phyloP scores from a whole-genome alignment of 2,113 vertebrate species.

The Sinocyclocheilus maitianheensis region DNA sequence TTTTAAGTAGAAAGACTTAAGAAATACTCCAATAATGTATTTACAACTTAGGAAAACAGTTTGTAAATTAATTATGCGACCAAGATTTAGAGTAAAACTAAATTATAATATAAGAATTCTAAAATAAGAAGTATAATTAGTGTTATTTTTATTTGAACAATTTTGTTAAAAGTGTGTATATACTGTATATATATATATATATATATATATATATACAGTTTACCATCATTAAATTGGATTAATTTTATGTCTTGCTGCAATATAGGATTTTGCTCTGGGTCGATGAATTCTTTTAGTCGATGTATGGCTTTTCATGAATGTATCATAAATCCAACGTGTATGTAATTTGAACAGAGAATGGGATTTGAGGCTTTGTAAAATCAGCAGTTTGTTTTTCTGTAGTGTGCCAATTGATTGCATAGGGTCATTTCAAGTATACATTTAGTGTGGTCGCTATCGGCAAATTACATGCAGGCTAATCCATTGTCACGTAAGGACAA shows the following conservation, averaged over 20 bases:
- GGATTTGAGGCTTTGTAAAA: neutral
- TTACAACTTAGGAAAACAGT: no score
- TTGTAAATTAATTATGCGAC: no score
- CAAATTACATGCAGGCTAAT: slow-evolving; percentile 17
- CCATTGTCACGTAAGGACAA: neutral
- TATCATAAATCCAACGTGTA: slow-evolving; percentile 5
- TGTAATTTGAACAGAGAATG: slow-evolving; percentile 11
- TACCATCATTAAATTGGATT: neutral
- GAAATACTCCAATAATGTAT: no score
- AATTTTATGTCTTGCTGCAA: neutral
- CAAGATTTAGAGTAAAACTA: no score
- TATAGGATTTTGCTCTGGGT: neutral
- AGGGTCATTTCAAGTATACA: slow-evolving; percentile 5
- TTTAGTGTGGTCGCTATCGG: neutral
- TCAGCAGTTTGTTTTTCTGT: slow-evolving; percentile 17
- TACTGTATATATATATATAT: no score
- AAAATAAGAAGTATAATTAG: no score
- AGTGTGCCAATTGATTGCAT: neutral
- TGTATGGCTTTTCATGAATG: neutral
- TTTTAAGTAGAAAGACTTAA: no score
- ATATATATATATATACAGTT: neutral
- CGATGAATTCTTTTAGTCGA: neutral
- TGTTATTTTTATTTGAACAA: no score
- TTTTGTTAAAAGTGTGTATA: no score
- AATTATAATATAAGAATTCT: no score